These are phyloP conservation scores for Aplochiton taeniatus DNA, from an alignment of 2,797 vertebrate genomes.

Conservation along the genomic window DNA sequence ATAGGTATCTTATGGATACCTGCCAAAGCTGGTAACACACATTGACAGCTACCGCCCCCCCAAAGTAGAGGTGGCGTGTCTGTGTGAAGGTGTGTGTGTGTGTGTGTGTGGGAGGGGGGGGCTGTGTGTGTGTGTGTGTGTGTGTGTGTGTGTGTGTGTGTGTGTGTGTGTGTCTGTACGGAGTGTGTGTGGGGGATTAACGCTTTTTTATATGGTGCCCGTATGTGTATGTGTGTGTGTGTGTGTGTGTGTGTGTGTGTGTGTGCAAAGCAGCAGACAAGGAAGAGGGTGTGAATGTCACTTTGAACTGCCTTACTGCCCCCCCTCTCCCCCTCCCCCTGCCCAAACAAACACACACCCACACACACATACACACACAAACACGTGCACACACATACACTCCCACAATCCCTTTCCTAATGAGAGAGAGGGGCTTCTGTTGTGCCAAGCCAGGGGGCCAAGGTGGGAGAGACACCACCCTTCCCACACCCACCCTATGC, in stretches of 20 bases:
- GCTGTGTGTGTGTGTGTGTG: conserved; percentile 69
- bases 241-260: conserved; percentile 14
- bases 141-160: conserved; percentile 19
- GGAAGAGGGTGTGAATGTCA: conserved; percentile 83
- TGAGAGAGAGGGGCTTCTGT: conserved; percentile 84
- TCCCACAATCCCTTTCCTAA: conserved; percentile 74
- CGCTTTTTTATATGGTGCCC: too few relatives aligned
- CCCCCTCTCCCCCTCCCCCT: too few relatives aligned
- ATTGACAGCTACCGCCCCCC: conserved; percentile 77
- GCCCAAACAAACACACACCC: too few relatives aligned
- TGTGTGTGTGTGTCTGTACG: not conserved
- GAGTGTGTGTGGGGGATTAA: conserved; percentile 6
- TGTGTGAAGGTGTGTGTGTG: not conserved
- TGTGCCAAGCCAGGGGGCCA: conserved; percentile 82
- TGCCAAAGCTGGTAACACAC: conserved; percentile 89
- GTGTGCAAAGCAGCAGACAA: conserved; percentile 28
- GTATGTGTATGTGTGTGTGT: conserved; percentile 8
- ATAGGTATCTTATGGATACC: conserved; percentile 62
- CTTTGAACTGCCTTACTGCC: conserved; percentile 89
- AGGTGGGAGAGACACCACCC: conserved; percentile 80
- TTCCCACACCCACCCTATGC: conserved; percentile 51
- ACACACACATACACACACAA: conserved; percentile 22
- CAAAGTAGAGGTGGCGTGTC: conserved; percentile 53
- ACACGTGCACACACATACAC: conserved; percentile 27
- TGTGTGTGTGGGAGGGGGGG: conserved; percentile 44